Evolutionary conservation across 2,113 vertebrate species (phyloP).

Genomic region (Ophthalmolycus amberensis): DNA sequence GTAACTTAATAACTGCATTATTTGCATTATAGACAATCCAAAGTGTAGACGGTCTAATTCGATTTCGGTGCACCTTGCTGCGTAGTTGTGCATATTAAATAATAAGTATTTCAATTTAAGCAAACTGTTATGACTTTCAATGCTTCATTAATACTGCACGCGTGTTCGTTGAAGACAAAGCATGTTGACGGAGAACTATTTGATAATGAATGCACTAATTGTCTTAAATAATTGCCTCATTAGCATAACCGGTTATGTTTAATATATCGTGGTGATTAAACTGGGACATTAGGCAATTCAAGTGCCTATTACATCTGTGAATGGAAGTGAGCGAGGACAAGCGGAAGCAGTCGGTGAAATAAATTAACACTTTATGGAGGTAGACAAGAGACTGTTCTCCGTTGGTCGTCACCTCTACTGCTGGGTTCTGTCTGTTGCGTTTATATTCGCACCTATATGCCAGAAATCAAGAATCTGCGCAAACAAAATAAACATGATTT

Average conservation of each 20-base stretch:
- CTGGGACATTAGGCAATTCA: slow-evolving; percentile 7
- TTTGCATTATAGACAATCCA: background rate
- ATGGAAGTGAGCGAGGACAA: slow-evolving; percentile 21
- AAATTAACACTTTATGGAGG: slow-evolving; percentile 8
- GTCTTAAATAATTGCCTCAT: slow-evolving; percentile 38
- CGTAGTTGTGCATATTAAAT: slow-evolving; percentile 9
- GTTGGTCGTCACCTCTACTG: background rate
- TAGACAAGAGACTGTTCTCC: background rate
- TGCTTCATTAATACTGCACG: slow-evolving; percentile 22
- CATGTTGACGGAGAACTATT: background rate
- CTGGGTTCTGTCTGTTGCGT: slow-evolving; percentile 12
- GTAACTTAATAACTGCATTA: background rate
- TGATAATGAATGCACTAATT: slow-evolving; percentile 36
- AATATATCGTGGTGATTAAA: slow-evolving; percentile 35
- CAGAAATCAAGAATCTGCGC: background rate
- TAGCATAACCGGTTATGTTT: slow-evolving; percentile 8
- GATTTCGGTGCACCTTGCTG: slow-evolving; percentile 9
- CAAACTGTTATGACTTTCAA: slow-evolving; percentile 10
- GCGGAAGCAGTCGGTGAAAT: background rate
- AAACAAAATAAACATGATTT: background rate
- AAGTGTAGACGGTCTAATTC: slow-evolving; percentile 30
- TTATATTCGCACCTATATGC: background rate
- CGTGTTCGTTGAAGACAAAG: slow-evolving; percentile 16
- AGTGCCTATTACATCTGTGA: slow-evolving; percentile 44
- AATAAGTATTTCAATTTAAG: slow-evolving; percentile 1